Evolutionary conservation across 2,797 vertebrate species (phyloP).

Genomic region (Poecilia velifera): DNA sequence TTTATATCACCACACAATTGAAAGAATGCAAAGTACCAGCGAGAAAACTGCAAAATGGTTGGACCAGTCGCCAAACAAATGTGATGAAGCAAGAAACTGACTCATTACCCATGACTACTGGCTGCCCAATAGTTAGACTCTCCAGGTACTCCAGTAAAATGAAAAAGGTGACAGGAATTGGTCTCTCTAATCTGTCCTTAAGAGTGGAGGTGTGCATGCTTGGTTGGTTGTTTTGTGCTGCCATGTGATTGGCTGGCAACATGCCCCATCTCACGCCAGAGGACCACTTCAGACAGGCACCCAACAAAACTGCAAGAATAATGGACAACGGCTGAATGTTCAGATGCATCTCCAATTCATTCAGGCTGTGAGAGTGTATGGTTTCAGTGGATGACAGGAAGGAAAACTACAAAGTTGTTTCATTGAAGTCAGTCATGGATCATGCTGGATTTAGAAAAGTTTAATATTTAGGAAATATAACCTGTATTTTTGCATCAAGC

Average conservation of each 20-base stretch:
- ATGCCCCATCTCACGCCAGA: background rate
- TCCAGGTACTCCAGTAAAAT: background rate
- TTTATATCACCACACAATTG: conserved; percentile 22
- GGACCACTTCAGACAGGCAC: background rate
- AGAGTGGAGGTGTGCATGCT: background rate
- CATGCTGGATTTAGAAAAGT: background rate
- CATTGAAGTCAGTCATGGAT: background rate
- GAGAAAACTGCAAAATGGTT: conserved; percentile 34
- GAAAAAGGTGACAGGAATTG: background rate
- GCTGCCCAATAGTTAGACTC: too few species aligned
- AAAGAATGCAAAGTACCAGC: conserved; percentile 20
- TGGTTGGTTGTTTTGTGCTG: background rate
- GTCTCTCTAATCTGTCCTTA: background rate
- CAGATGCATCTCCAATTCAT: background rate
- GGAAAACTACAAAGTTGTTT: background rate
- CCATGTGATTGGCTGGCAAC: background rate
- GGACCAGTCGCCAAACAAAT: conserved; percentile 8
- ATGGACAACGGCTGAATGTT: background rate
- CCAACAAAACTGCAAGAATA: background rate
- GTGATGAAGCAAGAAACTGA: background rate
- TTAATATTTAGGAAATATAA: background rate
- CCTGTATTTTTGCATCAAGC: background rate
- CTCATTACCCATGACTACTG: background rate
- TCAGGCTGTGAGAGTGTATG: background rate
- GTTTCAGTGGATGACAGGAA: background rate